Evolutionary conservation across 1,140 invertebrate genomes (phyloP).

Genomic region (Chironomus striatipennis): DNA sequence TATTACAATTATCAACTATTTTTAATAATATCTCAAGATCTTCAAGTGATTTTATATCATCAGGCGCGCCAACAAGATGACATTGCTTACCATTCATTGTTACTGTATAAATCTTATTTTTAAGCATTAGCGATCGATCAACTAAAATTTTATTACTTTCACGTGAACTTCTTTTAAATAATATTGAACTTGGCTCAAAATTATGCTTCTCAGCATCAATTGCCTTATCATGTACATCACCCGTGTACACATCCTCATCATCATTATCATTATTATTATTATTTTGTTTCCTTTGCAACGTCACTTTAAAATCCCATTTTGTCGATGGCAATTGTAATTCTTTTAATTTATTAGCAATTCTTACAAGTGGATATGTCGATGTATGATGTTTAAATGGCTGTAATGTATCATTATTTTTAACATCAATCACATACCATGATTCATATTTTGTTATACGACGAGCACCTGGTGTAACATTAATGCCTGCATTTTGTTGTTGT

Average conservation of each 20-base stretch:
- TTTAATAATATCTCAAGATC: conserved; percentile 38
- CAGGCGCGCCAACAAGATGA: conserved; percentile 35
- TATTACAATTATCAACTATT: conserved; percentile 33
- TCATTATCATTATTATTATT: conserved; percentile 18
- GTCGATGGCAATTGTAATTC: conserved; percentile 31
- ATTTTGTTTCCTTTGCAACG: conserved; percentile 30
- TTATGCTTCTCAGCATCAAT: conserved; percentile 37
- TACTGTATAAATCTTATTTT: conserved; percentile 37
- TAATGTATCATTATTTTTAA: conserved; percentile 27
- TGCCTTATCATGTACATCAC: conserved; percentile 35
- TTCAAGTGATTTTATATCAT: conserved; percentile 29
- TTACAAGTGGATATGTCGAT: conserved; percentile 33
- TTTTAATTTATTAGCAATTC: conserved; percentile 34
- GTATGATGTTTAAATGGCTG: conserved; percentile 21
- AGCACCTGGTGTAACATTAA: not conserved
- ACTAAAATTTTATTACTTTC: conserved; percentile 34
- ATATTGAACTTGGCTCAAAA: conserved; percentile 38
- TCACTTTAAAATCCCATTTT: conserved; percentile 37
- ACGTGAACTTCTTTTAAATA: conserved; percentile 33
- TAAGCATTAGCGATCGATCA: conserved; percentile 39
- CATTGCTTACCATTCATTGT: conserved; percentile 40
- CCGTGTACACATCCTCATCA: conserved; percentile 32
- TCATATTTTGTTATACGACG: conserved; percentile 37
- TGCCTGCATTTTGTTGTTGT: not conserved
- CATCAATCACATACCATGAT: conserved; percentile 39